Base-by-base conservation (phyloP, 2,888 invertebrate genomes). In the Monopis laevigella region DNA sequence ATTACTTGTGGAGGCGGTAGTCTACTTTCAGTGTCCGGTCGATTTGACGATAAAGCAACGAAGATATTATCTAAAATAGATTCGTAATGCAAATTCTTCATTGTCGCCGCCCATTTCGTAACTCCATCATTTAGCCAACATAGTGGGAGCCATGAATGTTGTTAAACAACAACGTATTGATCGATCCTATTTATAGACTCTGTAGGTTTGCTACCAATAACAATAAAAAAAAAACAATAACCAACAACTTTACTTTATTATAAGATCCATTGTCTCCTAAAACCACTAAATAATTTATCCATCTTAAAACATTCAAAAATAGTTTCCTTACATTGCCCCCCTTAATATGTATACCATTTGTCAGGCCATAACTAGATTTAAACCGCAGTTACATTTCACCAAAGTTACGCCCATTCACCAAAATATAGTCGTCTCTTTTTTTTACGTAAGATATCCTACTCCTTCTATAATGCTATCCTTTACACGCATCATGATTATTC, bases 251-350 rank as follows among this genome's bases (percentile, higher is more conserved):
- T 77, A 75, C 77, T 75, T 77, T 78, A 77, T 78, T 77, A 78
- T 78, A 78, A 80, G 78, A 67, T 74, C 74, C 77, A 78, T 78
- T 77, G 78, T 77, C 77, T 72, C 55, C 62, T 66, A 64, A 64
- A 67, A 61, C 61, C 70, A 69, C 69, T 80, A 80, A 80, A 80
- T 78, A 78, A 78, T 80, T 78, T 77, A 80, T 74, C 73, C 74
- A 77, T 80, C 78, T 80, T 80, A 80, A 80, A 80, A 80, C 78
- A 80, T 80, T 80, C 80, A 80, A 80, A 80, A 80, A 80, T 80
- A 80, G 80, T 80, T 75, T 78, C 67, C 77, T 77, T 74, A 77
- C 78, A 74, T 74, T 73, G 72, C 78, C 80, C 77, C 74, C 75
- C 72, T 70, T 75, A 75, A 78, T 78, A 77, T 75, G 77, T 75